These are phyloP conservation scores for Prunella fulvescens DNA, from an alignment of 2,113 vertebrate genomes.

Conservation along the genomic window DNA sequence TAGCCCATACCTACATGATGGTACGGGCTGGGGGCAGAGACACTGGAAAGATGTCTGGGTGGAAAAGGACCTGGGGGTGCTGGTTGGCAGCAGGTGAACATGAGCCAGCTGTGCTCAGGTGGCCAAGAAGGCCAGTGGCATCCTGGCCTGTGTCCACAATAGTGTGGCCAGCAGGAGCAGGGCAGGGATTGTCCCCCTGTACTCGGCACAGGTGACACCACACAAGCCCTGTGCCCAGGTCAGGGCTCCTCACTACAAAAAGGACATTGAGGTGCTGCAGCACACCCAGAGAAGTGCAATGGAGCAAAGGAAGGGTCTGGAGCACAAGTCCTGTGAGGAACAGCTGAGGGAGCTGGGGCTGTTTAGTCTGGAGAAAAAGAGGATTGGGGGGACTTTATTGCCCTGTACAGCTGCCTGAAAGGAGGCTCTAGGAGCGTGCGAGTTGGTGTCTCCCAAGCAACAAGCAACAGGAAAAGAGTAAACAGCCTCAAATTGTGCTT, in stretches of 20 bases:
- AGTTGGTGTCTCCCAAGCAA: not conserved
- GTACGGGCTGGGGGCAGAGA: not conserved
- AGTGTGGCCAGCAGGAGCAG: not conserved
- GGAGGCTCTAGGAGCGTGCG: fast-evolving
- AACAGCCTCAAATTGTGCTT: not conserved
- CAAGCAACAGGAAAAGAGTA: fast-evolving
- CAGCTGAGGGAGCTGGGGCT: not conserved
- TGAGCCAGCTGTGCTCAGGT: not conserved
- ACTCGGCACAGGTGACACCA: not conserved
- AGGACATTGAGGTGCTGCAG: not conserved
- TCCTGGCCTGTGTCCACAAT: not conserved
- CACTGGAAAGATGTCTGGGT: not conserved
- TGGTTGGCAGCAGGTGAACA: not conserved
- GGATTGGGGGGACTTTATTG: fast-evolving
- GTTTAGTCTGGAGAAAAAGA: not conserved
- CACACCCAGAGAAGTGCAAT: fast-evolving
- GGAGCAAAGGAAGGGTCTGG: not conserved
- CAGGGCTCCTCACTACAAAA: not conserved
- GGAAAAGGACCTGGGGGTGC: not conserved
- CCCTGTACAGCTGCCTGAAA: not conserved
- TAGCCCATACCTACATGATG: too few relatives aligned
- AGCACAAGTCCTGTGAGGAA: not conserved
- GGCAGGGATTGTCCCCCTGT: fast-evolving
- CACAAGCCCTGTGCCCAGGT: too few relatives aligned
- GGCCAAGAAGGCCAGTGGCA: not conserved